A percentile compares a stretch with the other conserved stretches of the same genome.
Conservation (phyloP, 2,888 invertebrate species). For the Lomographa bimaculata region DNA sequence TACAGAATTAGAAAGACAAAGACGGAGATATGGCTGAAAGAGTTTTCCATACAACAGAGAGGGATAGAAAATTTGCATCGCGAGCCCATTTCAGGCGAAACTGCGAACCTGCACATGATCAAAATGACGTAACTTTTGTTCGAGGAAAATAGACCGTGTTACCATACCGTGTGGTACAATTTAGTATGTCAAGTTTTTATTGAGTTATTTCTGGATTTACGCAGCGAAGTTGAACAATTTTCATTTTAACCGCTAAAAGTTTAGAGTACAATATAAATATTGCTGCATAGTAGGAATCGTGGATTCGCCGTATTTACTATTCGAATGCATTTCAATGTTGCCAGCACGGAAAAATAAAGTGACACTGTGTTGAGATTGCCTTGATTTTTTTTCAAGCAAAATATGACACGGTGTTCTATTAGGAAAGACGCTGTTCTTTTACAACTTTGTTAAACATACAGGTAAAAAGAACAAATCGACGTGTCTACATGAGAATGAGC, state of each 20-base stretch:
- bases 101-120: slow-evolving; percentile 31
- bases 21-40: slow-evolving; percentile 35
- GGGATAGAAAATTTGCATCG: slow-evolving; percentile 57
- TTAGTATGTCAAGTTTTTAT: slow-evolving; percentile 15
- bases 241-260: slow-evolving; percentile 70
- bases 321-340: not conserved
- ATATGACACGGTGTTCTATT: not conserved
- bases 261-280: slow-evolving; percentile 70
- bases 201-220: slow-evolving; percentile 65
- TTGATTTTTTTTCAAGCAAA: not conserved
- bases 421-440: not conserved
- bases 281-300: slow-evolving; percentile 17
- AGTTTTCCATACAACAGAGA: slow-evolving; percentile 34
- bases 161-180: rapidly evolving
- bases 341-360: not conserved
- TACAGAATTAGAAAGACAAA: slow-evolving; percentile 47
- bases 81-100: slow-evolving; percentile 73
- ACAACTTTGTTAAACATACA: slow-evolving; percentile 1
- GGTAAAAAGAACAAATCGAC: slow-evolving; percentile 3
- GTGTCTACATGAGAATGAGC: not conserved
- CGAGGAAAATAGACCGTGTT: slow-evolving; percentile 29
- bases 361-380: not conserved
- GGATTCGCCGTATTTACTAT: not conserved
- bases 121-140: slow-evolving; percentile 37
- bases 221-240: slow-evolving; percentile 66